phyloP scores from a whole-genome alignment of 2,888 invertebrate genomes.

The Siphonodentalium dalli region DNA sequence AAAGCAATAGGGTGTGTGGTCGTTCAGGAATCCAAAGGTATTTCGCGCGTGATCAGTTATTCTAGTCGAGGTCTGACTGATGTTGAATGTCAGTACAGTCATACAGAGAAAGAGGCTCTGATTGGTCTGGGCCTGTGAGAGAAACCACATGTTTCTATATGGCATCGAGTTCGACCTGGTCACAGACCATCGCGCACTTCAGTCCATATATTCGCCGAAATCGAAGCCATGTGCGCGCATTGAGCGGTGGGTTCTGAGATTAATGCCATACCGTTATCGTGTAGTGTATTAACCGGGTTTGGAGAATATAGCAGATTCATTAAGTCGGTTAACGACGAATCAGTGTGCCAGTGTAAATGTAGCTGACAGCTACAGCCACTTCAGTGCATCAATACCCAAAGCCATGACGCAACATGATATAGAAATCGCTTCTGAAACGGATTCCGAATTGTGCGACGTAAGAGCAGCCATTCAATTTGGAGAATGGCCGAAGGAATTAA shows the following conservation, averaged over 20 bases:
- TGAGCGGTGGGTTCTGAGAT: constrained; percentile 5
- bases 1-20: neutral
- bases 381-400: too few species aligned
- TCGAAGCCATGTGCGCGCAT: constrained; percentile 1
- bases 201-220: neutral
- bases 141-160: constrained; percentile 1
- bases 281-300: neutral
- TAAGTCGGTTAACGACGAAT: too few species aligned
- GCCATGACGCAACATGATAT: too few species aligned
- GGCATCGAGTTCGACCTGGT: constrained; percentile 2
- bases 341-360: too few species aligned
- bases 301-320: constrained; percentile 6
- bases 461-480: too few species aligned
- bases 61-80: constrained; percentile 1
- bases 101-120: neutral
- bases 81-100: neutral
- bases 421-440: too few species aligned
- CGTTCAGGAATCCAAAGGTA: constrained; percentile 3
- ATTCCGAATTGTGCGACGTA: too few species aligned
- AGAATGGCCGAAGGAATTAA: too few species aligned
- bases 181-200: constrained; percentile 1
- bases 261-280: constrained; percentile 8
- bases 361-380: too few species aligned
- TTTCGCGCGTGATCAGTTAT: constrained; percentile 2
- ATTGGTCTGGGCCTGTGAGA: neutral